Evolutionary conservation across 2,797 vertebrate genomes (phyloP).

Genomic region (Limnodromus scolopaceus): DNA sequence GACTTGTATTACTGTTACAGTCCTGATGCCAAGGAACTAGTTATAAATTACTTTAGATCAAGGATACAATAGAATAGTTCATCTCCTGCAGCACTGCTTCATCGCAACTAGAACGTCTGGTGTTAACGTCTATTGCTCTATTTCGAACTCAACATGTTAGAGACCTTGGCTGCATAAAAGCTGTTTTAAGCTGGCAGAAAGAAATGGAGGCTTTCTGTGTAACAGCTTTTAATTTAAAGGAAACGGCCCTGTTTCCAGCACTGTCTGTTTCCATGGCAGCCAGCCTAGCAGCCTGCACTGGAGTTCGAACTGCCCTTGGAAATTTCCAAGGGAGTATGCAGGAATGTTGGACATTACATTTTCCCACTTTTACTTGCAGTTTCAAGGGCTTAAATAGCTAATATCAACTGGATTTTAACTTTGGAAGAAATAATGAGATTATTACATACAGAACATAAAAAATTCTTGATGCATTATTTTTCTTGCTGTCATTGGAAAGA

Average conservation of each 20-base stretch:
- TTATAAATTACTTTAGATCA: neutral
- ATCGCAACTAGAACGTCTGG: fast-evolving
- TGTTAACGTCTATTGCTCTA: neutral
- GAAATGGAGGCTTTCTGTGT: conserved; percentile 18
- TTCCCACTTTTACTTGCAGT: conserved; percentile 8
- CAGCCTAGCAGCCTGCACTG: conserved; percentile 53
- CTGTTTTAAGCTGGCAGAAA: conserved; percentile 33
- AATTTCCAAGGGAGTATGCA: conserved; percentile 65
- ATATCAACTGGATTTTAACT: neutral
- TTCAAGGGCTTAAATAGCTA: conserved; percentile 11
- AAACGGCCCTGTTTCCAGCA: conserved; percentile 64
- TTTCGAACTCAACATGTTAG: neutral
- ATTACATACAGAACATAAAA: neutral
- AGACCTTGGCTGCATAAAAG: neutral
- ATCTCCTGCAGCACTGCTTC: neutral
- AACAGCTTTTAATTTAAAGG: conserved; percentile 59
- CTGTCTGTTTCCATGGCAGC: conserved; percentile 77
- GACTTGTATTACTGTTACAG: fast-evolving
- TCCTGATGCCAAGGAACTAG: neutral
- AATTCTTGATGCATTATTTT: neutral
- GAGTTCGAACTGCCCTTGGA: conserved; percentile 58
- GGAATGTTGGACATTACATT: conserved; percentile 38
- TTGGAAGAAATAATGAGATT: neutral
- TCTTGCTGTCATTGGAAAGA: neutral
- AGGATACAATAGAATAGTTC: neutral